Base-by-base conservation (phyloP, 1,140 invertebrate genomes). In the Arion vulgaris region DNA sequence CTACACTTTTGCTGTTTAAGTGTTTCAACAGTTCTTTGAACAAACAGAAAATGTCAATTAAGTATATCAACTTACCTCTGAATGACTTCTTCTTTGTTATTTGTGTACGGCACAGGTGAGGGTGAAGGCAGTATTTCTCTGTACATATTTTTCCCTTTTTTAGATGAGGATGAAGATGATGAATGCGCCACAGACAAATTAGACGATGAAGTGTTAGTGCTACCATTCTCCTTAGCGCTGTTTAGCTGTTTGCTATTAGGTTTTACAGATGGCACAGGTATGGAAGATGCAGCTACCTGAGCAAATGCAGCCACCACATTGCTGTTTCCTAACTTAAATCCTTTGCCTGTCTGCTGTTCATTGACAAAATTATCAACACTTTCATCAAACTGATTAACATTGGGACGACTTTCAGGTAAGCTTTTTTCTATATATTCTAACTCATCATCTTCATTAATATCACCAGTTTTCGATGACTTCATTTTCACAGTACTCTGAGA, bases 381-480 rank as follows among this genome's bases (percentile, higher is more conserved):
- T 88, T 91, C 91, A 85, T 90, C 87, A 88, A 90, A 91, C 82
- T 87, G 89, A 86, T 91, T 91, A n/a, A 91, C 89, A 85, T 91
- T 90, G 69, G 86, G 80, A 68, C 87, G 71, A 80, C 88, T 89
- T 79, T 88, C 88, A n/a, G 88, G 87, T 80, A 87, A 85, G 78
- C 83, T 88, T 83, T 90, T 90, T 82, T 91, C 90, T 85, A 91
- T 91, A 87, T 87, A 91, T 82, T 91, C 89, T 83, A 88, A 71
- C 68, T 91, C 90, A 69, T 91, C 90, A 82, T 89, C 89, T 81
- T 90, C 88, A 53, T 90, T 88, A 45, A 86, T 82, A 82, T 90
- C 89, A 85, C 85, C 81, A 28, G 68, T 83, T 86, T 88, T 87
- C 34, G 83, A 82, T 39, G 83, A 76, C 57, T 75, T 75, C 34